Base-by-base conservation (phyloP, 2,888 invertebrate species). In the Xanthorhoe designata region DNA sequence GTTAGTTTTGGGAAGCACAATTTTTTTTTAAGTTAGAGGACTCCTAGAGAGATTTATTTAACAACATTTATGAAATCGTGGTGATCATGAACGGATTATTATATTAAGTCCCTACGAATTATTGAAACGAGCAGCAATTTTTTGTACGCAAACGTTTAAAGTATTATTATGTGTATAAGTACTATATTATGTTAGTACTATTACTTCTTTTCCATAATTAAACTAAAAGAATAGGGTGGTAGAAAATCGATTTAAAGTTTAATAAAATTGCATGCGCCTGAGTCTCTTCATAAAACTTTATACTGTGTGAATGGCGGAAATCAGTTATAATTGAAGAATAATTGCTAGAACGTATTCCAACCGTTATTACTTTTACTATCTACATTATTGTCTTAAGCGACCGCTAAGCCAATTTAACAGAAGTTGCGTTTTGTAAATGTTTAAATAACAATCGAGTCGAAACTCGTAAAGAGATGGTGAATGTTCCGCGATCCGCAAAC, bases 401-500 rank as follows among this genome's bases (percentile, higher is more conserved):
- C 13, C 35, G 17, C 18, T 59, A 59, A 69, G 66, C 65, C 72
- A 56, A 62, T 56, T 58, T 49, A 58, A 6, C 47, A 42, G 32
- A 32, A 32, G 6, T 53, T 32, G 29, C 29, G 53, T 57, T 61
- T 50, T 71, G 56, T 45, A 15, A 57, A 45, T 24, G 53, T 52
- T 32, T 32, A 32, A 55, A 55, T 68, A 78, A 78, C 60, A 75
- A 75, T 78, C 83, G 80, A 82, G 83, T 85, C 81, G 83, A 83
- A 82, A 82, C 69, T 70, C 73, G 75, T 72, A 73, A 74, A 80
- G 80, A 81, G 78, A 87, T 82, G 76, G 75, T 73, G 77, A 75
- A 80, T 81, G 82, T 81, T 79, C 78, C 75, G 77, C 68, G 81
- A 79, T 67, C 68, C 66, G 63, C 68, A 84, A 89, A 88, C 90